A percentile compares a stretch with the other conserved stretches of the same genome.
phyloP scores from a whole-genome alignment of 2,888 invertebrate genomes.

The Linnaemya tessellans region DNA sequence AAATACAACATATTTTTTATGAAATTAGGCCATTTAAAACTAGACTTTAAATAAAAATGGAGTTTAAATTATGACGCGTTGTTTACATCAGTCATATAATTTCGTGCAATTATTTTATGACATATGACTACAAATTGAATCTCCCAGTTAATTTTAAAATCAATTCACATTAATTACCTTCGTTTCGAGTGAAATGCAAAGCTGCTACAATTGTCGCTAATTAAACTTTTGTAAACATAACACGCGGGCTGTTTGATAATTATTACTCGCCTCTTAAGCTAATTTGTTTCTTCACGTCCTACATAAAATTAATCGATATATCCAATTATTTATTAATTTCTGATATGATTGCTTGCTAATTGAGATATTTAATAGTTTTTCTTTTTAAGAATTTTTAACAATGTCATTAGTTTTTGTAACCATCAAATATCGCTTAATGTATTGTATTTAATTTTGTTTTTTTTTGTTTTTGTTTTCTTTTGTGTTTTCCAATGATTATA shows the following conservation, averaged over 20 bases:
- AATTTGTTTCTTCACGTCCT: background rate
- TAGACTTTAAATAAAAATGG: too few species aligned
- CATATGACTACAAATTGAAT: too few species aligned
- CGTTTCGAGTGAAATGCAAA: too few species aligned
- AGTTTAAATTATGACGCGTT: too few species aligned
- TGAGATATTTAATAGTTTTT: background rate
- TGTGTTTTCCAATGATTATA: slow-evolving; percentile 1
- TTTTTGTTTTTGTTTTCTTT: background rate
- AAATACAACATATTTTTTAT: too few species aligned
- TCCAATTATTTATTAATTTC: slow-evolving; percentile 4
- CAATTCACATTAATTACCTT: too few species aligned
- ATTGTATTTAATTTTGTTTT: background rate
- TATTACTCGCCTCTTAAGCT: background rate
- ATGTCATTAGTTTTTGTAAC: slow-evolving; percentile 20
- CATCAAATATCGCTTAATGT: slow-evolving; percentile 10
- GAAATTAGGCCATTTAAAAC: too few species aligned
- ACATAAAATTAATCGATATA: background rate
- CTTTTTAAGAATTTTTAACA: slow-evolving; percentile 23
- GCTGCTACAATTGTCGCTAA: background rate
- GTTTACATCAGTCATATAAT: too few species aligned
- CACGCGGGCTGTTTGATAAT: background rate
- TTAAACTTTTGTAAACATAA: background rate
- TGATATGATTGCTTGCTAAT: slow-evolving; percentile 11
- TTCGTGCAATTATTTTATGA: too few species aligned
- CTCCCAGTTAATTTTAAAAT: too few species aligned